Conservation (phyloP, 2,797 vertebrate species). For the Calcarius lapponicus region DNA sequence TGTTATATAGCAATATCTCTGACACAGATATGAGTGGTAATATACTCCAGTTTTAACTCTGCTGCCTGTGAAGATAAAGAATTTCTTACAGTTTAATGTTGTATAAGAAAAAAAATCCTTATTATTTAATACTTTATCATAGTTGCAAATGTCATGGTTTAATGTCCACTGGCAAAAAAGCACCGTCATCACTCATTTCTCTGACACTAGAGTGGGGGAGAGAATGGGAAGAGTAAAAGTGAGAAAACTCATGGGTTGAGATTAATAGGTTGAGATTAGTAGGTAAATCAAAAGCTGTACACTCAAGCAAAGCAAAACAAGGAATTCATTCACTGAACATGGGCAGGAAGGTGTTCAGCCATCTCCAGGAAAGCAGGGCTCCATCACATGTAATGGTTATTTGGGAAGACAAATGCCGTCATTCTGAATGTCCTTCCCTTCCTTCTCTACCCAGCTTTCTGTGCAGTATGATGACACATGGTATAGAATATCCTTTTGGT, state of each 20-base stretch:
- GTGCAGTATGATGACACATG: too few relatives aligned
- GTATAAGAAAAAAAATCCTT: not conserved
- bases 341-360: not conserved
- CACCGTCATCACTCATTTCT: not conserved
- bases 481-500: not conserved
- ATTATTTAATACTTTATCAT: not conserved
- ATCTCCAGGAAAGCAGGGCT: too few relatives aligned
- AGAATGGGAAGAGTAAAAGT: not conserved
- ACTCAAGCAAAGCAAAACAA: not conserved
- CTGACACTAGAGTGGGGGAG: too few relatives aligned
- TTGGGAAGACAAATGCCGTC: not conserved
- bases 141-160: not conserved
- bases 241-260: not conserved
- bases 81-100: not conserved
- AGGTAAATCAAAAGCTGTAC: not conserved
- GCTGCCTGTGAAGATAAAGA: not conserved
- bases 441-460: not conserved
- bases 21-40: not conserved
- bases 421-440: not conserved
- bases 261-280: not conserved
- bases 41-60: not conserved
- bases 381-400: too few relatives aligned
- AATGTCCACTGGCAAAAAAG: accelerated
- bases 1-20: not conserved
- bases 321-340: not conserved